These are phyloP conservation scores for Sinohyriopsis cumingii DNA, from an alignment of 2,888 invertebrate species.

Conservation along the genomic window DNA sequence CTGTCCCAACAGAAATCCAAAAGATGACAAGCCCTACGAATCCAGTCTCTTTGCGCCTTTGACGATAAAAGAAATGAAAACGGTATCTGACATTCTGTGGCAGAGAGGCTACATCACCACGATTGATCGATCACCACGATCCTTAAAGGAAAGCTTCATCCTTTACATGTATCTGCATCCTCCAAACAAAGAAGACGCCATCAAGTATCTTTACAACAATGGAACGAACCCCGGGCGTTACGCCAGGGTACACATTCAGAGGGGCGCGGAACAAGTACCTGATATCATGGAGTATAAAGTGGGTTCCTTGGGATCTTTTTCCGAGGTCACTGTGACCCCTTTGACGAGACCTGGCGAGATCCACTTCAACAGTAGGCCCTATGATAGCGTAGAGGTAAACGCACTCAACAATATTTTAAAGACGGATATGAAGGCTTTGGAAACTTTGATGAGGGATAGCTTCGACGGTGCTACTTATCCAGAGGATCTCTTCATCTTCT, in stretches of 20 bases:
- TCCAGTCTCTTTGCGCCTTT: constrained; percentile 36
- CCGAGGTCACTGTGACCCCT: constrained; percentile 12
- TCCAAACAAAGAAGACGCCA: constrained; percentile 36
- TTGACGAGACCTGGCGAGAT: constrained; percentile 31
- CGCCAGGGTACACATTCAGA: constrained; percentile 37
- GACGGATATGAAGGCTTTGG: constrained; percentile 26
- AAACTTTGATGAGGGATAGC: constrained; percentile 35
- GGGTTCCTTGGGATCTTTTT: constrained; percentile 32
- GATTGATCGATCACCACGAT: constrained; percentile 16
- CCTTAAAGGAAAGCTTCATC: constrained; percentile 37
- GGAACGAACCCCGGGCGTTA: constrained; percentile 39
- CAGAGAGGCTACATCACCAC: constrained; percentile 19
- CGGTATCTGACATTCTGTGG: constrained; percentile 22
- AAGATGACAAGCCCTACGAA: constrained; percentile 21
- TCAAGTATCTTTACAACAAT: constrained; percentile 33
- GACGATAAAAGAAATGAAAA: constrained; percentile 34
- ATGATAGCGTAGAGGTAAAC: constrained; percentile 33
- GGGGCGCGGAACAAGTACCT: constrained; percentile 27
- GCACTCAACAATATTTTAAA: constrained; percentile 29
- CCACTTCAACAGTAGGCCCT: constrained; percentile 44
- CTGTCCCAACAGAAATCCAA: constrained; percentile 22
- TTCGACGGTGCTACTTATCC: constrained; percentile 40
- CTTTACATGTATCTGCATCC: constrained; percentile 36
- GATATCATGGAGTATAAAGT: constrained; percentile 51
- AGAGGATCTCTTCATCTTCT: constrained; percentile 32